A percentile compares a stretch with the other conserved stretches of the same genome.
Conservation (phyloP, 2,113 vertebrate genomes). For the Oreocharis arfaki region DNA sequence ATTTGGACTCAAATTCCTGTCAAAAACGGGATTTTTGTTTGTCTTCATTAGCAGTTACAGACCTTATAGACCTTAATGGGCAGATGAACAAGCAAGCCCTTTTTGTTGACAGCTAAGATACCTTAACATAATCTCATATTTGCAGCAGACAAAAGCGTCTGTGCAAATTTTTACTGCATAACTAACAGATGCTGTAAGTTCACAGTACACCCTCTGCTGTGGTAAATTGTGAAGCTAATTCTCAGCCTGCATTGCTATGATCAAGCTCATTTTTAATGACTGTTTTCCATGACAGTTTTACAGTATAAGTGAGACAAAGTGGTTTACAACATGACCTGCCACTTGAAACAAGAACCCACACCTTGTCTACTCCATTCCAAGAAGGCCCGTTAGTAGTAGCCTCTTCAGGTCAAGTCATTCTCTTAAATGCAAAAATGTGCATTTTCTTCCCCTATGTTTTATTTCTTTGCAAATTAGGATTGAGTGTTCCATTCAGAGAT, state of each 20-base stretch:
- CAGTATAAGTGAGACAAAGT: background rate
- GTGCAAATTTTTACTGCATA: background rate
- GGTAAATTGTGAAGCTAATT: background rate
- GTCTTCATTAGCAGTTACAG: background rate
- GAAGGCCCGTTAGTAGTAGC: background rate
- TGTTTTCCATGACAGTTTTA: background rate
- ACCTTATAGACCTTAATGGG: background rate
- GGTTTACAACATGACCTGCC: background rate
- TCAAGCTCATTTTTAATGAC: background rate
- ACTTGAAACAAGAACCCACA: rapidly evolving
- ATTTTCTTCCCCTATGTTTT: rapidly evolving
- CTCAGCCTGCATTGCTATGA: background rate
- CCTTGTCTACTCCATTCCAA: background rate
- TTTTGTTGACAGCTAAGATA: background rate
- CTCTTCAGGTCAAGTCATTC: background rate
- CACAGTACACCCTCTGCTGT: background rate
- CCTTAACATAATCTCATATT: background rate
- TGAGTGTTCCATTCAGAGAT: background rate
- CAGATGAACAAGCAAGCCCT: background rate
- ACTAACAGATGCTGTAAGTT: background rate
- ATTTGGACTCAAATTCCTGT: background rate
- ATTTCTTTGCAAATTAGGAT: background rate
- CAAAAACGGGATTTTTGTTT: background rate
- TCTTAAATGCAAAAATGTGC: background rate
- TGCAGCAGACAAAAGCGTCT: background rate